phyloP scores from a whole-genome alignment of 2,888 invertebrate species.

The Archaeoteleia sp. region DNA sequence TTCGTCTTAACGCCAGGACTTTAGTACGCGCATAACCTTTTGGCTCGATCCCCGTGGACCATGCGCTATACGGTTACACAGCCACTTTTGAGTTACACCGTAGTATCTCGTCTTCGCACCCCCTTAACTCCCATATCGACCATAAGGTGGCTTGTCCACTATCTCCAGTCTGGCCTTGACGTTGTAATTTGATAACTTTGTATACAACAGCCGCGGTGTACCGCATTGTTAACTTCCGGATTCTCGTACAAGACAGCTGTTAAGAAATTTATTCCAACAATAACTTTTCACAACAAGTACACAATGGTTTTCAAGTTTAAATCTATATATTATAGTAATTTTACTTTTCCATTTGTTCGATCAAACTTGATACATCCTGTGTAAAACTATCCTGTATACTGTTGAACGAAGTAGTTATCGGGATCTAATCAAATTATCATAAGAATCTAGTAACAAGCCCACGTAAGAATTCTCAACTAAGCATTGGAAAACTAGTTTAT shows the following conservation, averaged over 20 bases:
- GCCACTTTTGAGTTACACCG: slow-evolving; percentile 50
- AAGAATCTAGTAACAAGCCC: too few relatives aligned
- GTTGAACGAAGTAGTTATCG: too few relatives aligned
- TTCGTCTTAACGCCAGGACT: slow-evolving; percentile 54
- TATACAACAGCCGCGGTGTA: slow-evolving; percentile 45
- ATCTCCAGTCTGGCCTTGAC: slow-evolving; percentile 53
- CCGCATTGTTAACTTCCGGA: slow-evolving; percentile 49
- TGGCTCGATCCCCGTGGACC: slow-evolving; percentile 33
- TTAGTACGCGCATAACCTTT: slow-evolving; percentile 47
- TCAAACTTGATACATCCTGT: too few relatives aligned
- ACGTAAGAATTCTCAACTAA: too few relatives aligned
- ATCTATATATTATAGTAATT: slow-evolving; percentile 3
- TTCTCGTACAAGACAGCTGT: slow-evolving; percentile 44
- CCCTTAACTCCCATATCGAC: slow-evolving; percentile 50
- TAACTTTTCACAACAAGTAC: slow-evolving; percentile 31
- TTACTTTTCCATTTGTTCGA: too few relatives aligned
- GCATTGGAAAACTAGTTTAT: too few relatives aligned
- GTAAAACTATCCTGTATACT: too few relatives aligned
- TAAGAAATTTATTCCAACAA: slow-evolving; percentile 48
- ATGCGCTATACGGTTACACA: slow-evolving; percentile 44
- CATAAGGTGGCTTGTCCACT: slow-evolving; percentile 51
- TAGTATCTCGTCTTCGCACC: slow-evolving; percentile 46
- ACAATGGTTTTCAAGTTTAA: slow-evolving; percentile 26
- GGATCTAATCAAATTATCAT: too few relatives aligned
- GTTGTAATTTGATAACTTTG: slow-evolving; percentile 54